Base-by-base conservation (phyloP, 2,888 invertebrate species). In the Unio pictorum region DNA sequence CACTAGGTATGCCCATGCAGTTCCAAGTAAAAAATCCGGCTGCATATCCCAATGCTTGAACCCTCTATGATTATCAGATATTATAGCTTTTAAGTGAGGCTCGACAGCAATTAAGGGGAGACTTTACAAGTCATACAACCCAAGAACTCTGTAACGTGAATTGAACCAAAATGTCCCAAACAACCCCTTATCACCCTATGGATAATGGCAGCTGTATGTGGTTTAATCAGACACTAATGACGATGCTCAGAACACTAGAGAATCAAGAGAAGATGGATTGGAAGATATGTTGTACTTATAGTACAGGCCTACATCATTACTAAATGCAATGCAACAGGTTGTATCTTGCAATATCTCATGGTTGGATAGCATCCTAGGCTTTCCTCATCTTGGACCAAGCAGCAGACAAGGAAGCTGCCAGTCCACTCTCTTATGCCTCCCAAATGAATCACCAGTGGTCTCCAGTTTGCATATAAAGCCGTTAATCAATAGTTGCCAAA, bases 151-250 rank as follows among this genome's bases (percentile, higher is more conserved):
- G 57, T 55, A 55, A 56, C 6, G 26, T 63, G 34, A 11, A n/a
- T 61, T 69, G 11, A 45, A 62, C 15, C 18, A 20, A 6, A 67
- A 34, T 68, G 58, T 66, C 66, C 18, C 55, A 59, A 15, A 73
- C 75, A 45, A 73, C 75, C 3, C 61, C 67, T 15, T 75, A 70
- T 45, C 72, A 67, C 20, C 70, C 73, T 8, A 59, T 45, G 67
- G 72, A 64, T 3, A 72, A 75, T 58, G 60, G 65, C n/a, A 20
- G 28, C 55, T 57, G 54, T 64, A 70, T 70, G 60, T 23, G 70
- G 18, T 66, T 74, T n/a, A 74, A 68, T 30, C 17, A 63, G n/a
- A 74, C 68, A 18, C 23, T 72, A 18, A 26, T 73, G 34, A 65
- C 61, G 30, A 71, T 71, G 67, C 55, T 73, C 18, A 66, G 73